Evolutionary conservation across 2,888 invertebrate genomes (phyloP).

Genomic region (Ophonus ardosiacus): DNA sequence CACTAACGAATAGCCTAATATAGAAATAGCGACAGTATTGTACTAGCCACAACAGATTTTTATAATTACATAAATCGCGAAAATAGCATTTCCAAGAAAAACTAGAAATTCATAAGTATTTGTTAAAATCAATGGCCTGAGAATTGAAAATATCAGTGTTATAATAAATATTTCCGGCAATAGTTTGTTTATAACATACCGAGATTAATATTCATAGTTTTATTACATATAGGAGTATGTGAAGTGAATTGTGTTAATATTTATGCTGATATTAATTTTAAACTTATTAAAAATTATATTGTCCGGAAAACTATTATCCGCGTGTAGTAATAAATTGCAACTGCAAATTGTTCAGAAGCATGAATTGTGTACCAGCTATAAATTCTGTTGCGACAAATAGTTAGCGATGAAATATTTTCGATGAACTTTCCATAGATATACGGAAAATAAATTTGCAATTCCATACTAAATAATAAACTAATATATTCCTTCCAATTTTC

Average conservation of each 20-base stretch:
- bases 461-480: background rate
- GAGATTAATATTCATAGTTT: background rate
- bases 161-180: too few relatives aligned
- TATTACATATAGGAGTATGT: background rate
- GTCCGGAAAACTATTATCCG: background rate
- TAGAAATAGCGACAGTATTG: too few relatives aligned
- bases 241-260: background rate
- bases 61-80: too few relatives aligned
- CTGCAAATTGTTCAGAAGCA: background rate
- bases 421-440: background rate
- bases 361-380: background rate
- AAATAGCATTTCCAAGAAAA: too few relatives aligned
- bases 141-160: too few relatives aligned
- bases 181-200: background rate
- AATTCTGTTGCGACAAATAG: background rate
- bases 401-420: background rate
- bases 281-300: background rate
- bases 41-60: too few relatives aligned
- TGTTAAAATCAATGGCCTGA: too few relatives aligned
- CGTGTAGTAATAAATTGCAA: background rate
- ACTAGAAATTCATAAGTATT: too few relatives aligned
- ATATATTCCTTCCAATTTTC: background rate
- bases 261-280: background rate
- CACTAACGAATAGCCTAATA: too few relatives aligned
- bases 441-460: background rate